Conservation (phyloP, 2,888 invertebrate genomes). For the Xanthorhoe designata region DNA sequence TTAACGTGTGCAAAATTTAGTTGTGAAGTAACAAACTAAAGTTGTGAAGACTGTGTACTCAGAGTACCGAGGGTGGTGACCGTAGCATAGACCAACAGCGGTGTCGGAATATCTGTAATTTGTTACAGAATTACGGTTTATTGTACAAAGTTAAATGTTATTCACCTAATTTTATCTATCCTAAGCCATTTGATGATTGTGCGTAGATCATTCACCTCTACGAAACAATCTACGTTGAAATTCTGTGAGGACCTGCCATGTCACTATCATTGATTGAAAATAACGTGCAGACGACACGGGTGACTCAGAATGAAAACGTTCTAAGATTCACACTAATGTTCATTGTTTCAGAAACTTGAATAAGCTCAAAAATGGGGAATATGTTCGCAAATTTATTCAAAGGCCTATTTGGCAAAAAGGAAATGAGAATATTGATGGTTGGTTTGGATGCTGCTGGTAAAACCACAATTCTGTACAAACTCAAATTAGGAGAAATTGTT, state of each 20-base stretch:
- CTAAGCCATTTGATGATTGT: constrained; percentile 1
- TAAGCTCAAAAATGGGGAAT: constrained; percentile 95
- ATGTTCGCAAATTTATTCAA: constrained; percentile 98
- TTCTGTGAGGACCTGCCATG: constrained; percentile 78
- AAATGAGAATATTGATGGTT: constrained; percentile 99
- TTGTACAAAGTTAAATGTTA: constrained; percentile 28
- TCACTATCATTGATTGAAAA: constrained; percentile 84
- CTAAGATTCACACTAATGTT: constrained; percentile 57
- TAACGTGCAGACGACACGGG: constrained; percentile 72
- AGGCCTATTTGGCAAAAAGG: constrained; percentile 99
- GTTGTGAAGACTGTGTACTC: constrained; percentile 40
- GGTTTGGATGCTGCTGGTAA: constrained; percentile 99
- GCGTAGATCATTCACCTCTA: constrained; percentile 24
- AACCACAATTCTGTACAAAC: constrained; percentile 99
- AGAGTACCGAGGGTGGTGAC: constrained; percentile 81
- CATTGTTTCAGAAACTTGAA: constrained; percentile 80
- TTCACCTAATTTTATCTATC: constrained; percentile 4
- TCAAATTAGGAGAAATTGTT: constrained; percentile 99
- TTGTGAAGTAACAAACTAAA: constrained; percentile 10
- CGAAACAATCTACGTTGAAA: constrained; percentile 52
- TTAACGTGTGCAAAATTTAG: constrained; percentile 11
- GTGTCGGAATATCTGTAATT: constrained; percentile 69
- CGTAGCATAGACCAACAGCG: constrained; percentile 83
- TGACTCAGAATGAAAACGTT: constrained; percentile 73
- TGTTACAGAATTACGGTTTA: constrained; percentile 25